phyloP scores from a whole-genome alignment of 1,140 invertebrate species.

The Papilio polytes region DNA sequence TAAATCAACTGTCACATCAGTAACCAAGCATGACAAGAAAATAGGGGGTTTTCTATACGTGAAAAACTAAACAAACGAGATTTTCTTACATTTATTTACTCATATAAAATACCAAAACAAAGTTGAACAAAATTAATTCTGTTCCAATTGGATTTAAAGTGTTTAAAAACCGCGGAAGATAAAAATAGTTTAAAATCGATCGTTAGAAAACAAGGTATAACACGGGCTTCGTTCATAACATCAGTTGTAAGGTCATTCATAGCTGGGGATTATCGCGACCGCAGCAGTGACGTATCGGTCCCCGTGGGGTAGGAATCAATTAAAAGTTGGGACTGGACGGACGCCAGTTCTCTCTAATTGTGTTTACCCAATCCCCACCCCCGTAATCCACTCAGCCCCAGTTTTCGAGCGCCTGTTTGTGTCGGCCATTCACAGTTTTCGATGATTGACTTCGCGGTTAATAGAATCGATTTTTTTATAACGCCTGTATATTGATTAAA shows the following conservation, averaged over 20 bases:
- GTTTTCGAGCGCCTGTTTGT: conserved; percentile 23
- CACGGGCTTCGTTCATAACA: conserved; percentile 2
- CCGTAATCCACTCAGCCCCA: background rate
- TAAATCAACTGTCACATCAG: background rate
- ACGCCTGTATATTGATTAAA: background rate
- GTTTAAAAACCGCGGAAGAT: background rate
- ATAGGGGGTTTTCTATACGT: background rate
- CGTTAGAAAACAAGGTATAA: too few relatives aligned
- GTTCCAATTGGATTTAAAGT: too few relatives aligned
- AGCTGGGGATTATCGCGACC: conserved; percentile 33
- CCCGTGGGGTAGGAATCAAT: conserved; percentile 48
- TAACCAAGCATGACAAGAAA: background rate
- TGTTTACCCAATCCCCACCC: conserved; percentile 45
- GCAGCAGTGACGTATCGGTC: conserved; percentile 37
- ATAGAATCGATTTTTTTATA: conserved; percentile 34
- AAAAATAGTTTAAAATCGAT: background rate
- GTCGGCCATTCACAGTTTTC: conserved; percentile 33
- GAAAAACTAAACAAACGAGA: background rate
- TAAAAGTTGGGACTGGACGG: conserved; percentile 49
- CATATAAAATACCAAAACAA: too few relatives aligned
- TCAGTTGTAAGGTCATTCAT: conserved; percentile 16
- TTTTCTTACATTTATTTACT: background rate
- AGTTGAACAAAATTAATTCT: too few relatives aligned
- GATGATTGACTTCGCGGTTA: conserved; percentile 27
- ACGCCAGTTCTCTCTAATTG: conserved; percentile 47